phyloP scores from a whole-genome alignment of 30 jellyfish, hydroid and myxozoan species.

The Cassiopea andromeda region DNA sequence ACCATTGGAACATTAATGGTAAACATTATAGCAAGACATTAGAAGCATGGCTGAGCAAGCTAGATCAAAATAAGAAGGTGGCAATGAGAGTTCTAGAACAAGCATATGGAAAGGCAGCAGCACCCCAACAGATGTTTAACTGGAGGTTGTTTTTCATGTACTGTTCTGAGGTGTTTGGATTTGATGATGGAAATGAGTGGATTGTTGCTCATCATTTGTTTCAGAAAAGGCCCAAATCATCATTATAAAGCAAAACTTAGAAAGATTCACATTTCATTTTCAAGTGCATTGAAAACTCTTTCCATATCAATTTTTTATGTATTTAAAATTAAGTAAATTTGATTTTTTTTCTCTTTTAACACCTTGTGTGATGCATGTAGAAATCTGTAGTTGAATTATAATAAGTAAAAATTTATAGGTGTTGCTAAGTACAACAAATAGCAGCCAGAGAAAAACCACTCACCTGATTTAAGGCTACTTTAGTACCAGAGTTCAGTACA shows the following conservation, averaged over 20 bases:
- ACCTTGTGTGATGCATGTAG: too few species aligned
- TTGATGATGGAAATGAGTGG: slow-evolving; percentile 90
- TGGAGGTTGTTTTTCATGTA: slow-evolving; percentile 87
- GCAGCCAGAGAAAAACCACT: too few species aligned
- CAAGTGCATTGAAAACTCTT: too few species aligned
- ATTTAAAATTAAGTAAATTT: too few species aligned
- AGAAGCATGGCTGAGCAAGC: slow-evolving; percentile 80
- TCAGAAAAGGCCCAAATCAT: slow-evolving; percentile 68
- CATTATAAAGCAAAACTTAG: slow-evolving; percentile 3
- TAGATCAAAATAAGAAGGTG: slow-evolving; percentile 65
- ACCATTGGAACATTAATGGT: slow-evolving; percentile 91
- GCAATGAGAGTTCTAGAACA: slow-evolving; percentile 53
- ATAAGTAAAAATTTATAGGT: too few species aligned
- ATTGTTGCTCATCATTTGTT: slow-evolving; percentile 87
- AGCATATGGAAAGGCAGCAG: slow-evolving; percentile 71
- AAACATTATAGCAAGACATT: slow-evolving; percentile 78
- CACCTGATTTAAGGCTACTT: too few species aligned
- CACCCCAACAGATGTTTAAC: slow-evolving; percentile 70
- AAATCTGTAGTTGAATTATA: too few species aligned
- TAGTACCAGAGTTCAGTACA: too few species aligned
- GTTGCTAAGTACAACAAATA: too few species aligned
- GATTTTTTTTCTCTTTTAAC: too few species aligned
- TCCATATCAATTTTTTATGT: too few species aligned
- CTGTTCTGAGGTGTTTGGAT: slow-evolving; percentile 76
- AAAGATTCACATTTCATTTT: too few species aligned